phyloP scores from a whole-genome alignment of 2,113 vertebrate genomes.

The Atlantisia rogersi region DNA sequence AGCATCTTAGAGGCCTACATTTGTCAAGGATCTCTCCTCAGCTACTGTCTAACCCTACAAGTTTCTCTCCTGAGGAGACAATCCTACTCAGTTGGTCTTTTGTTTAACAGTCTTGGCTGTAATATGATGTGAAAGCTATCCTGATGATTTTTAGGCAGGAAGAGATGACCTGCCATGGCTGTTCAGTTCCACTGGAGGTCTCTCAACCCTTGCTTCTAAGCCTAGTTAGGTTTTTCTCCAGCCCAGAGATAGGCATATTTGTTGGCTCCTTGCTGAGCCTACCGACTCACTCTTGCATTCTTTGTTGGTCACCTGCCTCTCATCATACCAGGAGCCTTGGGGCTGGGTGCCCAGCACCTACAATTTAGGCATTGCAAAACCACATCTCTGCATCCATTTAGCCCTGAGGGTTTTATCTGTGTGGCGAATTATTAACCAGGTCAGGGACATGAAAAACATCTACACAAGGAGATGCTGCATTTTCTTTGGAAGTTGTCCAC shows the following conservation, averaged over 20 bases:
- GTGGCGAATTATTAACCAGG: constrained; percentile 55
- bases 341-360: constrained; percentile 52
- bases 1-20: rapidly evolving
- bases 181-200: neutral
- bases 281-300: neutral
- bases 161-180: neutral
- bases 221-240: neutral
- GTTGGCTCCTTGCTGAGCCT: neutral
- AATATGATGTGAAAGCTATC: neutral
- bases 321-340: constrained; percentile 36
- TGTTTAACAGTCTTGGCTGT: neutral
- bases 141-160: neutral
- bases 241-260: neutral
- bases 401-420: constrained; percentile 63
- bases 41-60: neutral
- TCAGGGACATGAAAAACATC: constrained; percentile 49
- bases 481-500: constrained; percentile 39
- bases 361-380: constrained; percentile 58
- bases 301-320: neutral
- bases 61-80: neutral
- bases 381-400: constrained; percentile 51
- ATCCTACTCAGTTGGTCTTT: neutral
- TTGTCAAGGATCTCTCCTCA: neutral
- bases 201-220: neutral
- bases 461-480: constrained; percentile 51